These are phyloP conservation scores for Pammene fasciana DNA, from an alignment of 2,888 invertebrate genomes.

Conservation along the genomic window DNA sequence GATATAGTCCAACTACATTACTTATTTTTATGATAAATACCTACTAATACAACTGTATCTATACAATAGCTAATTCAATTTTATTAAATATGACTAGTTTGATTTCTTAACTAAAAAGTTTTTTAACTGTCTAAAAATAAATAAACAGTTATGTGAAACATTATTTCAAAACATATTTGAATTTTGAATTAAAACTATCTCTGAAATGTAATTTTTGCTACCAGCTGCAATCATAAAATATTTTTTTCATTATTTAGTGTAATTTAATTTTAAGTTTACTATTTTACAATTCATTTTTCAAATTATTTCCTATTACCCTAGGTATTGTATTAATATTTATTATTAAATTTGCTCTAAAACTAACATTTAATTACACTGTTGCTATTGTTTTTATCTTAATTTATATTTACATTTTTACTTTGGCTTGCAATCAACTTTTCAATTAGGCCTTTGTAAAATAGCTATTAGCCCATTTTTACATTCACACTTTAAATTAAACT, in stretches of 20 bases:
- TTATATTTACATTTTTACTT: constrained; percentile 52
- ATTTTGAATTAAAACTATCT: not conserved
- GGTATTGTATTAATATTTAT: not conserved
- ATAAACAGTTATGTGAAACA: not conserved
- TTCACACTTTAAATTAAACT: not conserved
- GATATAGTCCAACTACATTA: not conserved
- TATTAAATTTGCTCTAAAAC: not conserved
- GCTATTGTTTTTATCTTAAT: constrained; percentile 6
- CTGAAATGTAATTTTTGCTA: not conserved
- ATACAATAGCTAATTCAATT: constrained; percentile 7
- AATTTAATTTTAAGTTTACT: not conserved
- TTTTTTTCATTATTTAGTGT: not conserved
- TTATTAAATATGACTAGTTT: constrained; percentile 21
- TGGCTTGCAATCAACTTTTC: constrained; percentile 46
- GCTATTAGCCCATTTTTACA: constrained; percentile 1
- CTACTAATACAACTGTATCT: not conserved
- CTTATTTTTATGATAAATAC: not conserved
- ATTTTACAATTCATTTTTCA: not conserved
- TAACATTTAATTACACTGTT: constrained; percentile 10
- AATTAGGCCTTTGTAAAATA: constrained; percentile 37
- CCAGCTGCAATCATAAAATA: not conserved
- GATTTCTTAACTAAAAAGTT: not conserved
- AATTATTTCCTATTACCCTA: not conserved
- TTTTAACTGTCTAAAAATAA: not conserved
- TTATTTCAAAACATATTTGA: not conserved